phyloP scores from a whole-genome alignment of 2,888 invertebrate species.

The Chaetogeoica ovagalla region DNA sequence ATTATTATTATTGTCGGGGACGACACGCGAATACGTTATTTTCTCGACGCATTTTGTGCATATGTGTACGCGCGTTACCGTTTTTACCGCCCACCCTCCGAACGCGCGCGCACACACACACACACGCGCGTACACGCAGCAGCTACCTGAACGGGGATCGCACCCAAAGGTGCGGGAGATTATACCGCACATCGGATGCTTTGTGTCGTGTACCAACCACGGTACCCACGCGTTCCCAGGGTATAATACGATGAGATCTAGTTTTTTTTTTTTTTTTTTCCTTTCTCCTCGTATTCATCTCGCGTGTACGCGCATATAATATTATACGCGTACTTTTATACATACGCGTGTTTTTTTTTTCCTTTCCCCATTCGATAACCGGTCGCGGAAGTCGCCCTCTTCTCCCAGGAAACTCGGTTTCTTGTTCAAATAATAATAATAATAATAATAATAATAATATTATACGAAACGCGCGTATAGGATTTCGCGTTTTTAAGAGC shows the following conservation, averaged over 20 bases:
- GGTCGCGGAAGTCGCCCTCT: slow-evolving; percentile 45
- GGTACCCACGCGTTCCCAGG: slow-evolving; percentile 34
- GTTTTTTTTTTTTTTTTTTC: slow-evolving; percentile 30
- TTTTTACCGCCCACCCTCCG: too few relatives aligned
- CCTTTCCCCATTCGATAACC: neutral
- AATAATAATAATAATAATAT: too few relatives aligned
- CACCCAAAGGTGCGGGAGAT: too few relatives aligned
- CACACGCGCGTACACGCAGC: too few relatives aligned
- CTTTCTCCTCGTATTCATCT: neutral
- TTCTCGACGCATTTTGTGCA: too few relatives aligned
- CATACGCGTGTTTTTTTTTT: neutral
- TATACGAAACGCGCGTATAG: slow-evolving; percentile 35
- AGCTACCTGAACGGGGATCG: neutral
- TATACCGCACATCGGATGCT: too few relatives aligned
- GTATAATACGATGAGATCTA: neutral
- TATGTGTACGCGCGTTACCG: too few relatives aligned
- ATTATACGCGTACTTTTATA: neutral
- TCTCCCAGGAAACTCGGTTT: slow-evolving; percentile 43
- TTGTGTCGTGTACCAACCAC: too few relatives aligned
- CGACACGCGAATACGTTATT: too few relatives aligned
- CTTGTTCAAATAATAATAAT: slow-evolving; percentile 48
- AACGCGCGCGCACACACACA: too few relatives aligned
- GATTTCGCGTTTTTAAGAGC: slow-evolving; percentile 21
- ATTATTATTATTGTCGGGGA: too few relatives aligned
- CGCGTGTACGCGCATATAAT: too few relatives aligned